Conservation (phyloP, 1,140 invertebrate species). For the Drosophila seguyi region DNA sequence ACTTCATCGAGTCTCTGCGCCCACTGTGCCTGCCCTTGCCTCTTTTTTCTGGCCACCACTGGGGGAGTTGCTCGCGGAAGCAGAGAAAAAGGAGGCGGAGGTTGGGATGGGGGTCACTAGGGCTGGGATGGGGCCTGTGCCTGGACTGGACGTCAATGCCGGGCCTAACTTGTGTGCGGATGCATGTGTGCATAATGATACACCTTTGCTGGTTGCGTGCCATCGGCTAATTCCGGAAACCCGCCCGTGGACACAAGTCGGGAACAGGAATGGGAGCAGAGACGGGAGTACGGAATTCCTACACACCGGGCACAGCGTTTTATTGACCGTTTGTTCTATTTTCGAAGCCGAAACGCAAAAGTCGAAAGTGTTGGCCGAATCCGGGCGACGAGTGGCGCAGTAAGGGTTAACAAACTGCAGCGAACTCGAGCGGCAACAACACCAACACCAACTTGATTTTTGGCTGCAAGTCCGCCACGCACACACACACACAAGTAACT, state of each 20-base stretch:
- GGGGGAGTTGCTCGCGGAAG: background rate
- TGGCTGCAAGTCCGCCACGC: slow-evolving; percentile 31
- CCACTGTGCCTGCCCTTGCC: slow-evolving; percentile 4
- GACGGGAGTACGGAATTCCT: slow-evolving; percentile 38
- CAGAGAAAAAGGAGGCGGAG: slow-evolving; percentile 13
- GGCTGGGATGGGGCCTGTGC: slow-evolving; percentile 1
- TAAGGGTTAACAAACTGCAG: slow-evolving; percentile 71
- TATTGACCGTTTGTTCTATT: slow-evolving; percentile 32
- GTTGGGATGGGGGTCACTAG: slow-evolving; percentile 28
- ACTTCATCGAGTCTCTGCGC: background rate
- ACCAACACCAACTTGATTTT: slow-evolving; percentile 7
- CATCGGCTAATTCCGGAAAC: slow-evolving; percentile 70
- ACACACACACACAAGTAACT: slow-evolving; percentile 10
- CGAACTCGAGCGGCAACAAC: slow-evolving; percentile 59
- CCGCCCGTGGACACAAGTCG: slow-evolving; percentile 30
- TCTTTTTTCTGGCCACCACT: slow-evolving; percentile 6
- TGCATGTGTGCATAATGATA: slow-evolving; percentile 57
- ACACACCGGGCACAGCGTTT: slow-evolving; percentile 11
- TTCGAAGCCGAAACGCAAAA: slow-evolving; percentile 55
- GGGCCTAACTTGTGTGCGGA: slow-evolving; percentile 12
- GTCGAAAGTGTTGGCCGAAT: slow-evolving; percentile 47
- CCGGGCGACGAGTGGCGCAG: slow-evolving; percentile 10
- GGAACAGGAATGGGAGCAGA: slow-evolving; percentile 50
- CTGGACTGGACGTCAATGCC: slow-evolving; percentile 23
- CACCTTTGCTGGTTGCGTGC: slow-evolving; percentile 60